Evolutionary conservation across 2,797 vertebrate genomes (phyloP), one percentile per base, ranked within the genome.

Genomic region (Gambelia wislizenii): DNA sequence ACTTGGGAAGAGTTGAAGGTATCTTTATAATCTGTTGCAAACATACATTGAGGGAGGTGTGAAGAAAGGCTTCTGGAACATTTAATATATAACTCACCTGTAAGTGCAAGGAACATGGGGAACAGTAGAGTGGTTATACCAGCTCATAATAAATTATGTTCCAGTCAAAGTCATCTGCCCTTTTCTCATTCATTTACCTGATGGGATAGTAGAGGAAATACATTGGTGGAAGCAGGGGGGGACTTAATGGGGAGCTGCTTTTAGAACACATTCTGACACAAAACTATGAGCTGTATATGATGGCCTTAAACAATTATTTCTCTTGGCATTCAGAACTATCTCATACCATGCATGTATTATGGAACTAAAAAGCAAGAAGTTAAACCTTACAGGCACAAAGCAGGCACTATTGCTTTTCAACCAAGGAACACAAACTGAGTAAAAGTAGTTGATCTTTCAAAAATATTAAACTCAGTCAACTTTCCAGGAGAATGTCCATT

Each of bases 401-500:
- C n/a, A 76, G 56, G 78, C 36, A 81, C 8, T 36, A 42, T 1
- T 74, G 16, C 14, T 75, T 82, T 78, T 36, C 44, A 82, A 52
- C 18, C 18, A 85, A 76, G 20, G 1, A 27, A 30, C 22, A 84
- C 12, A 52, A 42, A 78, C 69, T 84, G 76, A 79, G 20, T 30
- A 9, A 9, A 44, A 77, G 44, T 6, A 64, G 13, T 16, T 64
- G 54, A 85, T 81, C 70, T 10, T 9, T 64, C 42, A 61, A 56
- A 54, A 54, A 54, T 89, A 69, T 85, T 74, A 81, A 33, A 76
- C 2, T 67, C 74, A 87, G 83, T 86, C n/a, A 16, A 1, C 36
- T 0, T 16, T 83, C n/a, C 74, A 93, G 83, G 39, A 85, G 30
- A 87, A 84, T 76, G 74, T 39, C 22, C 64, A 49, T 54, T 39